Percentiles rank a stretch among this genome's conserved stretches.
Conservation (phyloP, 2,797 vertebrate species). For the Benthosema pterotum region DNA sequence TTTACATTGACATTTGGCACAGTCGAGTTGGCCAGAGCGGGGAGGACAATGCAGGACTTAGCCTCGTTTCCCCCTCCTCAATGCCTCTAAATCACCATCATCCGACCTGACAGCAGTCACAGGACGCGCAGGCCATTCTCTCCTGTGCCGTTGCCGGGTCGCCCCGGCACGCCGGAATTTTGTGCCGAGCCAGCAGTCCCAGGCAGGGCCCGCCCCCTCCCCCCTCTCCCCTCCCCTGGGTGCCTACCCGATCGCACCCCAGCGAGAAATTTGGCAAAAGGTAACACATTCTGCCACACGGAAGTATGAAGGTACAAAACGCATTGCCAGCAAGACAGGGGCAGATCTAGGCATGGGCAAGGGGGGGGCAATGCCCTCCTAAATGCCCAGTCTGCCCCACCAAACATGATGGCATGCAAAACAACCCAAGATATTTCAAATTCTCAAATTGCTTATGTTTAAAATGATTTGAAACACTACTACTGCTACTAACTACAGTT, state of each 20-base stretch:
- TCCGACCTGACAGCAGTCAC: slow-evolving; percentile 57
- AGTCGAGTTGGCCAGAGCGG: slow-evolving; percentile 14
- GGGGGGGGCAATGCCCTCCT: no score
- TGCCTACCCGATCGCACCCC: slow-evolving; percentile 34
- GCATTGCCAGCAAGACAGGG: no score
- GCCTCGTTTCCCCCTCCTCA: slow-evolving; percentile 47
- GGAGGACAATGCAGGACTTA: slow-evolving; percentile 47
- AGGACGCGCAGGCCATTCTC: slow-evolving; percentile 56
- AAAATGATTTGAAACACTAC: no score
- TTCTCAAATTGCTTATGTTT: no score
- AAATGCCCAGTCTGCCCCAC: no score
- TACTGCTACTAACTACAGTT: no score
- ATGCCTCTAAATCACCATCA: slow-evolving; percentile 59
- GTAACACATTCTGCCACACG: no score
- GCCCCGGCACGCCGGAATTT: slow-evolving; percentile 68
- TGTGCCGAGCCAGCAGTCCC: slow-evolving; percentile 70
- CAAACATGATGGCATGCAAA: no score
- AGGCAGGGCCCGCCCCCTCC: background rate
- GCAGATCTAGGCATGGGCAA: no score
- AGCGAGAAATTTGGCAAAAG: background rate
- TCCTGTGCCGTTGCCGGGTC: slow-evolving; percentile 42
- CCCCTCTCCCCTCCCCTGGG: slow-evolving; percentile 6
- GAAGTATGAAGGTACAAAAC: no score
- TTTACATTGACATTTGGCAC: slow-evolving; percentile 55
- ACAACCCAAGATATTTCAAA: no score